Base-by-base conservation (phyloP, 2,797 vertebrate species). In the Eupleurogrammus muticus region DNA sequence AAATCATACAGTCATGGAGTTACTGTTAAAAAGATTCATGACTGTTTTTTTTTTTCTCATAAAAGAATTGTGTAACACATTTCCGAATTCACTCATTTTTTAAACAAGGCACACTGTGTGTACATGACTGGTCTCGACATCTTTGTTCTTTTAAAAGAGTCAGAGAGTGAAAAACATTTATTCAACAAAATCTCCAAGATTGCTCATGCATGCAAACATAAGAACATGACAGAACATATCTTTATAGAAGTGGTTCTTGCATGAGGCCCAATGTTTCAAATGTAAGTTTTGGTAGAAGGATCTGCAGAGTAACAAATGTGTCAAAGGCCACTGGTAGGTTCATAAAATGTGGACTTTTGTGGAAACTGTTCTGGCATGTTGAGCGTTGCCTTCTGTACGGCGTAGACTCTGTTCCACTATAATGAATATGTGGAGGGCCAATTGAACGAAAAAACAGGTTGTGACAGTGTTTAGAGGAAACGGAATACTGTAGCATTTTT, bases 401-500 rank as follows among this genome's bases (percentile, higher is more conserved):
- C 61, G 9, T 51, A 42, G 35, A 62, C 11, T 60, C 28, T 19
- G 16, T 11, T 73, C 62, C 21, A 46, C 20, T 60, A 32, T 51
- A 19, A 52, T 57, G 44, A 2, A 58, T 75, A 44, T 73, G 51
- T 40, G 12, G 67, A 59, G 70, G 77, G 58, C 81, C 66, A 84
- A 70, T 34, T 66, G 49, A 34, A 70, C 34, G 53, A 68, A 75
- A 51, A 57, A 60, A 48, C 5, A 0, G 14, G 36, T 72, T 73
- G 58, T 49, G 38, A 51, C 2, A 69, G 35, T 34, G 34, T 79
- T 75, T 67, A 70, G 67, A 65, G 68, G 59, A 85, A 76, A 82
- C 23, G 0, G 48, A 81, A 79, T 67, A 68, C 42, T 80, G 70
- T 79, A 90, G 79, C 76, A 73, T 59, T 68, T 85, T 73, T 69